phyloP scores from a whole-genome alignment of 2,888 invertebrate genomes.

The Phyto melanocephala region DNA sequence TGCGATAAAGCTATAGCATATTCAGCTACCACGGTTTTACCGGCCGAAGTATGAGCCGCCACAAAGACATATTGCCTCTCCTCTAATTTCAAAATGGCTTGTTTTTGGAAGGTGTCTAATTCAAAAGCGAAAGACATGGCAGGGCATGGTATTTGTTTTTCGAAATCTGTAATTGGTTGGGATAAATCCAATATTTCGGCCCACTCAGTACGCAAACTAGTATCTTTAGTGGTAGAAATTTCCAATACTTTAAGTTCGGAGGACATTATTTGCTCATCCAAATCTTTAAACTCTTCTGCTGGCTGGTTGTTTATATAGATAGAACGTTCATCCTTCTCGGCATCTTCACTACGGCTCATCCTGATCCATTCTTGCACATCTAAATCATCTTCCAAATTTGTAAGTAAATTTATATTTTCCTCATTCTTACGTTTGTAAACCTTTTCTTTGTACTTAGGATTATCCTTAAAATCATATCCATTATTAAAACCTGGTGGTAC shows the following conservation, averaged over 20 bases:
- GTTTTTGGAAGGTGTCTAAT: constrained; percentile 97
- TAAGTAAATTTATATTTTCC: constrained; percentile 74
- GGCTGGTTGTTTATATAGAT: constrained; percentile 47
- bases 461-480: constrained; percentile 80
- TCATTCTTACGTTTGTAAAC: constrained; percentile 12
- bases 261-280: constrained; percentile 75
- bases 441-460: constrained; percentile 65
- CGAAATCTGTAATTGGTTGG: constrained; percentile 89
- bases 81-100: constrained; percentile 95
- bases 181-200: constrained; percentile 92
- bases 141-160: constrained; percentile 88
- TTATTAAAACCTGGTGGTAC: constrained; percentile 85
- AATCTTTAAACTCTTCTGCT: constrained; percentile 69
- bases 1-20: constrained; percentile 98
- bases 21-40: constrained; percentile 98
- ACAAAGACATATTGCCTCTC: constrained; percentile 97
- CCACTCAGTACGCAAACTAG: constrained; percentile 83
- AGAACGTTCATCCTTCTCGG: neutral
- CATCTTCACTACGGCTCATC: constrained; percentile 66
- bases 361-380: constrained; percentile 77
- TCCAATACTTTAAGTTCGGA: constrained; percentile 82
- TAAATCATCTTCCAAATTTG: constrained; percentile 73
- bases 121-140: constrained; percentile 94
- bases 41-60: constrained; percentile 99
- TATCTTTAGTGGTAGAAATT: constrained; percentile 81